Evolutionary conservation across 2,797 vertebrate genomes (phyloP).

Genomic region (Hoplostethus atlanticus): DNA sequence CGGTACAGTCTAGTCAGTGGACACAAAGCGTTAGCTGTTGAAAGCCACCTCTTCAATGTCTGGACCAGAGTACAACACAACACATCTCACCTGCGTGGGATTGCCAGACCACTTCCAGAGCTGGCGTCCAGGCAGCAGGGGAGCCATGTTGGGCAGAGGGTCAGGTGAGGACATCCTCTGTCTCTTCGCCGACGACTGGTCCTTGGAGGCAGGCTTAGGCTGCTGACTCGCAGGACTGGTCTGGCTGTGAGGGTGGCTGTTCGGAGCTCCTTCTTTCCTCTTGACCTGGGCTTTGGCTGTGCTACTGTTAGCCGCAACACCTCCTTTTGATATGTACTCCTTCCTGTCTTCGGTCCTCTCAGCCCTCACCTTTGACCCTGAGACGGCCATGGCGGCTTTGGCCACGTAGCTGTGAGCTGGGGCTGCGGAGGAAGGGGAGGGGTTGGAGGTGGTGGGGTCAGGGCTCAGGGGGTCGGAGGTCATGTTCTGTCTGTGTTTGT

Average conservation of each 20-base stretch:
- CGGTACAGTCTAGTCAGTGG: too few species aligned
- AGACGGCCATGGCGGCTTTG: conserved; percentile 82
- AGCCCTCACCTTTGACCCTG: conserved; percentile 82
- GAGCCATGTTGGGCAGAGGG: conserved; percentile 89
- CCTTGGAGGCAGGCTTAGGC: conserved; percentile 88
- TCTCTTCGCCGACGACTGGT: conserved; percentile 87
- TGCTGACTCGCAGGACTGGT: conserved; percentile 70
- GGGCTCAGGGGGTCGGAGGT: conserved; percentile 60
- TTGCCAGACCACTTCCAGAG: conserved; percentile 98
- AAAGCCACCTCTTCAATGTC: too few species aligned
- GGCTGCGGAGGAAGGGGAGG: conserved; percentile 81
- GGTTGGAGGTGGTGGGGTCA: conserved; percentile 63
- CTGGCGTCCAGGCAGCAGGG: conserved; percentile 92
- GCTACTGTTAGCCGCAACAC: conserved; percentile 57
- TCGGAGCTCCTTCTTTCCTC: conserved; percentile 86
- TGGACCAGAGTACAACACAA: background rate
- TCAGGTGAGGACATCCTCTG: conserved; percentile 95
- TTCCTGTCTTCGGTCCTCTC: conserved; percentile 73
- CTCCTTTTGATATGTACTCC: conserved; percentile 69
- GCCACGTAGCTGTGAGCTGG: conserved; percentile 85
- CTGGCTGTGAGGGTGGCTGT: conserved; percentile 61
- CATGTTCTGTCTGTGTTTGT: conserved; percentile 73
- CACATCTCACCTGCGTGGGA: conserved; percentile 91
- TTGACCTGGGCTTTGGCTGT: conserved; percentile 79
- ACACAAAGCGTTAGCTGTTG: too few species aligned